Conservation (phyloP, 1,140 invertebrate species). For the Mizuhopecten yessoensis region DNA sequence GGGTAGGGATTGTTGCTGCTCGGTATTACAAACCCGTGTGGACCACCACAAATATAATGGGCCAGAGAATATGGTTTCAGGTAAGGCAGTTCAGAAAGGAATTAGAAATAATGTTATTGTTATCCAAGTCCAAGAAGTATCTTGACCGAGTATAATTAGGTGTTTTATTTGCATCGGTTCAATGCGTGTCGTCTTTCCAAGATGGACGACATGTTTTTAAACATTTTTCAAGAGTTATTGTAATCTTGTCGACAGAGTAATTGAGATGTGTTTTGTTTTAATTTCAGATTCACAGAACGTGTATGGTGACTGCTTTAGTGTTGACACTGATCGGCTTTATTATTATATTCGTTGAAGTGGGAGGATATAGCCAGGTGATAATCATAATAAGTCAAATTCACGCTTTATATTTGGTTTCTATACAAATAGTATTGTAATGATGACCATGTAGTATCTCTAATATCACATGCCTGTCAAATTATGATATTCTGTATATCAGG, state of each 20-base stretch:
- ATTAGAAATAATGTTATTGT: slow-evolving; percentile 38
- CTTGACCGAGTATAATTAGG: too few species aligned
- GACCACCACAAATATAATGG: slow-evolving; percentile 89
- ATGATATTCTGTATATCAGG: too few species aligned
- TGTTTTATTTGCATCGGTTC: too few species aligned
- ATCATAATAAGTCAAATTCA: not conserved
- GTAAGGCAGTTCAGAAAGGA: slow-evolving; percentile 61
- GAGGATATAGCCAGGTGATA: slow-evolving; percentile 73
- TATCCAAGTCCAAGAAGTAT: too few species aligned
- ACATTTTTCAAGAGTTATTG: too few species aligned
- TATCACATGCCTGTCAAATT: too few species aligned
- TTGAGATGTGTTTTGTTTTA: not conserved
- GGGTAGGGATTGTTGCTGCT: slow-evolving; percentile 93
- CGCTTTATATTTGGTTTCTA: not conserved
- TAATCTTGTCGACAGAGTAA: too few species aligned
- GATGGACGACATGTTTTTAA: too few species aligned
- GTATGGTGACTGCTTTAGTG: slow-evolving; percentile 72
- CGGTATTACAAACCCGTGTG: slow-evolving; percentile 96
- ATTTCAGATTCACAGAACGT: slow-evolving; percentile 75
- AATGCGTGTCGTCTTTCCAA: too few species aligned
- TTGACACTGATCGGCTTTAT: slow-evolving; percentile 76
- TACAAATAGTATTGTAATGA: too few species aligned
- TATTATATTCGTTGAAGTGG: slow-evolving; percentile 77
- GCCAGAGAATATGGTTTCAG: slow-evolving; percentile 96
- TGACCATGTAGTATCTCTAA: too few species aligned